A percentile compares a stretch with the other conserved stretches of the same genome.
Conservation (phyloP, 1,140 invertebrate species). For the Lamellibrachia luymesi region DNA sequence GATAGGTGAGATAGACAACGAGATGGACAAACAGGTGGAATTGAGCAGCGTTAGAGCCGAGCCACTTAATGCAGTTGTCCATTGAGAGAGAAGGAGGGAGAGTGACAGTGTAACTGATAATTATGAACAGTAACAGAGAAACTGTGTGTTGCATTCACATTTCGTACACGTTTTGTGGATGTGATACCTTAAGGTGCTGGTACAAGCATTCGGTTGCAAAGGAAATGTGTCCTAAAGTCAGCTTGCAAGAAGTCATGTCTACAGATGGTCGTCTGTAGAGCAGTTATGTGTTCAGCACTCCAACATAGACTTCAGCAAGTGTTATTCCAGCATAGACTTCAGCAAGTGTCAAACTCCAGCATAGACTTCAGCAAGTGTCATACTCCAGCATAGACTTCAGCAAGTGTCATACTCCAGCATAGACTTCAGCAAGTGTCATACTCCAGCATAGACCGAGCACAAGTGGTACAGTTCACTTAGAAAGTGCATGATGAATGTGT, state of each 20-base stretch:
- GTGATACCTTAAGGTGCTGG: neutral
- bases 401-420: too few relatives aligned
- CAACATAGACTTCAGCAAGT: too few relatives aligned
- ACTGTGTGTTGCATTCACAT: neutral
- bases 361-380: too few relatives aligned
- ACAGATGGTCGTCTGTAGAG: too few relatives aligned
- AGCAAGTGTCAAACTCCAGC: too few relatives aligned
- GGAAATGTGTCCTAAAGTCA: neutral
- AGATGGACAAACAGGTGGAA: slow-evolving; percentile 81
- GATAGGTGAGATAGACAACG: slow-evolving; percentile 89
- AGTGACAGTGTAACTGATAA: neutral
- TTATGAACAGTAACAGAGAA: neutral
- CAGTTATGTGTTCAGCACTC: too few relatives aligned
- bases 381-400: too few relatives aligned
- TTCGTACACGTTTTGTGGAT: neutral
- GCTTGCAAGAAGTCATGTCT: too few relatives aligned
- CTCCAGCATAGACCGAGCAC: too few relatives aligned
- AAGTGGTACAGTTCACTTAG: neutral
- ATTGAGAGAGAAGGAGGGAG: slow-evolving; percentile 60
- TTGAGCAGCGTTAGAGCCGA: slow-evolving; percentile 83
- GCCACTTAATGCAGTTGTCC: slow-evolving; percentile 81
- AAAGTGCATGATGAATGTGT: neutral
- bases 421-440: too few relatives aligned
- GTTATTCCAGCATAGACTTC: too few relatives aligned
- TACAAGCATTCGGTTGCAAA: neutral